Conservation (phyloP, 2,888 invertebrate species). For the Odontocolon sp. region DNA sequence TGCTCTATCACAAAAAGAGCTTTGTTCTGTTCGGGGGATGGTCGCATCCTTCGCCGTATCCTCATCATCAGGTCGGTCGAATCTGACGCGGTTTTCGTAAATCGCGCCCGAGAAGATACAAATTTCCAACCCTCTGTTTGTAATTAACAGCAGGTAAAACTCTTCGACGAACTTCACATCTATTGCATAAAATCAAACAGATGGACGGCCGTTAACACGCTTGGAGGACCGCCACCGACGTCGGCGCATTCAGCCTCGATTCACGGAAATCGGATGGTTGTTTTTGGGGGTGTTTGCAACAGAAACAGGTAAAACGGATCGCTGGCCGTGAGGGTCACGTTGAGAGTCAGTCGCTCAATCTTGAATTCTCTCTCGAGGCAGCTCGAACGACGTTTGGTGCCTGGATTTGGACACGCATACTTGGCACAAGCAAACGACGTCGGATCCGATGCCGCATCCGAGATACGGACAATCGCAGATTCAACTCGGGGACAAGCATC, state of each 20-base stretch:
- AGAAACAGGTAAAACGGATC: constrained; percentile 71
- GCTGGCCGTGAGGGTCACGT: neutral
- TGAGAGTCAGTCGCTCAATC: too few relatives aligned
- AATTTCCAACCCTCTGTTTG: neutral
- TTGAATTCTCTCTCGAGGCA: constrained; percentile 62
- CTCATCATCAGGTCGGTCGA: constrained; percentile 87
- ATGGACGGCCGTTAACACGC: constrained; percentile 87
- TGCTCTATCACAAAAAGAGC: constrained; percentile 92
- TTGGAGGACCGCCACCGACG: constrained; percentile 88
- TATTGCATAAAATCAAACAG: constrained; percentile 91
- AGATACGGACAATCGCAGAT: constrained; percentile 98
- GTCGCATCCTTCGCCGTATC: constrained; percentile 94
- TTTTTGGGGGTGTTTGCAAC: constrained; percentile 86
- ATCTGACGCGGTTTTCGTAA: too few relatives aligned
- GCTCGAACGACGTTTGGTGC: constrained; percentile 94
- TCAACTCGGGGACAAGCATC: constrained; percentile 88
- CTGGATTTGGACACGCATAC: constrained; percentile 88
- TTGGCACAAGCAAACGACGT: constrained; percentile 90
- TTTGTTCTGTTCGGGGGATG: constrained; percentile 97
- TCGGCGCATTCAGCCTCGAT: constrained; percentile 97
- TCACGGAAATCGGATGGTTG: constrained; percentile 90
- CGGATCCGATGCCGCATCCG: constrained; percentile 87
- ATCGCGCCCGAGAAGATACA: neutral
- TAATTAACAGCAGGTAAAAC: constrained; percentile 85
- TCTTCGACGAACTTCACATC: constrained; percentile 95